Conservation (phyloP, 2,888 invertebrate genomes). For the Hemithea aestivaria region DNA sequence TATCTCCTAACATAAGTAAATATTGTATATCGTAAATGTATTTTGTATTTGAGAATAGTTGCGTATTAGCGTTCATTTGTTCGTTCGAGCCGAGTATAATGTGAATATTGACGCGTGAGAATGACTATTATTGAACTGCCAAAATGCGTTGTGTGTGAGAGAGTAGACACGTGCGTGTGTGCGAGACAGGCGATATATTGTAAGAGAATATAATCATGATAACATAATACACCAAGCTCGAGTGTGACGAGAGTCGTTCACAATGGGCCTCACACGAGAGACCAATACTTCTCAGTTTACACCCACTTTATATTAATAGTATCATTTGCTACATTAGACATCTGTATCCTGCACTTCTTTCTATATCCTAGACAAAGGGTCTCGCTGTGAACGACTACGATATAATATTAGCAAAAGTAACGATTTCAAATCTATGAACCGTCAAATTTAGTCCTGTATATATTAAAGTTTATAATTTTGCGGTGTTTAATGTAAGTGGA, state of each 20-base stretch:
- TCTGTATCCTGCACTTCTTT: slow-evolving; percentile 45
- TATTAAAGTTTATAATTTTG: slow-evolving; percentile 71
- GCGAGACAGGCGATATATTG: slow-evolving; percentile 44
- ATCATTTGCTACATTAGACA: slow-evolving; percentile 39
- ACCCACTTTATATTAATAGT: slow-evolving; percentile 38
- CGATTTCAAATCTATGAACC: slow-evolving; percentile 65
- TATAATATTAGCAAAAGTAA: slow-evolving; percentile 58
- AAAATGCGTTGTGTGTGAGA: slow-evolving; percentile 58
- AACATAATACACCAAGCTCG: slow-evolving; percentile 70
- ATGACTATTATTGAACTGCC: slow-evolving; percentile 67
- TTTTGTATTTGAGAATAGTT: slow-evolving; percentile 33
- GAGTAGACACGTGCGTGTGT: slow-evolving; percentile 25
- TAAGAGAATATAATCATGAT: slow-evolving; percentile 69
- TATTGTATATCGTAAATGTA: slow-evolving; percentile 37
- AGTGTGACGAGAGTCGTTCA: slow-evolving; percentile 54
- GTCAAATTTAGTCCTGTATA: slow-evolving; percentile 72
- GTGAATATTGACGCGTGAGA: slow-evolving; percentile 63
- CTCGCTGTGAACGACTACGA: slow-evolving; percentile 56
- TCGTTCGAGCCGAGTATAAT: slow-evolving; percentile 48
- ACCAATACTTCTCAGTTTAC: slow-evolving; percentile 52
- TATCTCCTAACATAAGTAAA: slow-evolving; percentile 36
- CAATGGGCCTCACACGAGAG: slow-evolving; percentile 52
- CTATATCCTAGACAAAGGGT: slow-evolving; percentile 53
- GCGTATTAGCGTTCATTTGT: slow-evolving; percentile 39
- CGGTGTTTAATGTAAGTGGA: slow-evolving; percentile 73